Evolutionary conservation across 2,113 vertebrate species (phyloP), one percentile per base, ranked within the genome.

Genomic region (Osmerus mordax): DNA sequence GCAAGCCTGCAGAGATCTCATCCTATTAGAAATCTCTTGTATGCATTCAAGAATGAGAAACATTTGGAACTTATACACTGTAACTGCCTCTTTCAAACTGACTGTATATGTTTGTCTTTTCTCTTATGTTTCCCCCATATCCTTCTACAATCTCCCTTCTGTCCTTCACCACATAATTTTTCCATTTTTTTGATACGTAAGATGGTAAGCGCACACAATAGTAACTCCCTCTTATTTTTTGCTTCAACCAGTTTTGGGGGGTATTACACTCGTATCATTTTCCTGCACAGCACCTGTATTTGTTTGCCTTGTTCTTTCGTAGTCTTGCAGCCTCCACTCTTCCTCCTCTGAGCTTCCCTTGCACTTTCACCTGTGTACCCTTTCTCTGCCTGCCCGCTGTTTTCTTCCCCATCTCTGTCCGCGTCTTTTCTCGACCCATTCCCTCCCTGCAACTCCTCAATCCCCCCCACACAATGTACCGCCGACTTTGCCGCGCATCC

Each of bases 91-190:
- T 5, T 29, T 64, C 32, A 64, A 79, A 70, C 62, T 12, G 3
- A 58, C 23, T 64, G 62, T 18, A 64, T 64, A 7, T 56, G 14
- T 56, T 7, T 64, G 15, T 64, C n/a, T 28, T 28, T 65, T 36
- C 78, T 36, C 67, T 75, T 65, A 73, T 65, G 60, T 63, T 63
- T 69, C 67, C 65, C 72, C 70, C 61, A 69, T 63, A 55, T 65
- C 71, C 69, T 69, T n/a, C 47, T 70, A 77, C 62, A 47, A 74
- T 66, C 58, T 74, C 73, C 72, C 58, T 70, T 29, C 65, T 69
- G 58, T 28, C 56, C 73, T 75, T 69, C 65, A 55, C 72, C 60
- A 77, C 69, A 76, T 79, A 73, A 67, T 72, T 36, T 9, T 9
- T 19, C 1, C n/a, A 0, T 7, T 59, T 14, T 32, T 59, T 58